Evolutionary conservation across 1,140 invertebrate species (phyloP).

Genomic region (Zaprionus ornatus): DNA sequence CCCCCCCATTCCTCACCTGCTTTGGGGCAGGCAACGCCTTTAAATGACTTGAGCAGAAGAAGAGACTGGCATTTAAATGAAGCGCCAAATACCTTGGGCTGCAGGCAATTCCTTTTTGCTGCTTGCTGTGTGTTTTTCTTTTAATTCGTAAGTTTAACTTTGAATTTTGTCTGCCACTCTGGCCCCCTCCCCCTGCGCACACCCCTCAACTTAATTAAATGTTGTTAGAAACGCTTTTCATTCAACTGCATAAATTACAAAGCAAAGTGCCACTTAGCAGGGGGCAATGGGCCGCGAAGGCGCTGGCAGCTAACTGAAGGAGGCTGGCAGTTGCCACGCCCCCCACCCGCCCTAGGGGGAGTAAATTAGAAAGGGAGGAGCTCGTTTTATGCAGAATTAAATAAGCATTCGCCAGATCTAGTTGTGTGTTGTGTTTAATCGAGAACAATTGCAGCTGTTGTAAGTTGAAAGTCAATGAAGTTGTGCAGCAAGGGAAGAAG

Average conservation of each 20-base stretch:
- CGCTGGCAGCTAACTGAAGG: constrained; percentile 6
- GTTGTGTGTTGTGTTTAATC: constrained; percentile 40
- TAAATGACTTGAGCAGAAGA: constrained; percentile 35
- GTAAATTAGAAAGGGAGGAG: constrained; percentile 56
- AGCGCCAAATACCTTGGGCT: constrained; percentile 37
- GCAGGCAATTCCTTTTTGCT: background rate
- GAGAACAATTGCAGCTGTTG: constrained; percentile 24
- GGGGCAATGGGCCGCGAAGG: constrained; percentile 28
- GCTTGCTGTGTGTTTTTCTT: constrained; percentile 23
- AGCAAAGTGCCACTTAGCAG: constrained; percentile 70
- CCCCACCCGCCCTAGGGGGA: constrained; percentile 17
- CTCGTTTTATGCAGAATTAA: constrained; percentile 68
- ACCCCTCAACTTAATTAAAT: constrained; percentile 72
- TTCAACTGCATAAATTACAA: constrained; percentile 78
- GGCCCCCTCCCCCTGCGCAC: constrained; percentile 3
- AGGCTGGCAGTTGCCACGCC: background rate
- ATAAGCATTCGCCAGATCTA: constrained; percentile 49
- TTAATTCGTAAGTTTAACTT: constrained; percentile 74
- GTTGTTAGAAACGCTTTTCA: constrained; percentile 74
- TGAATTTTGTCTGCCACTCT: constrained; percentile 59
- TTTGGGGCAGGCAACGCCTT: constrained; percentile 21
- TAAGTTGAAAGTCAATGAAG: background rate
- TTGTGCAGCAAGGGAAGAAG: background rate
- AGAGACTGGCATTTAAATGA: constrained; percentile 47
- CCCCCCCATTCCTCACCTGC: background rate